A percentile compares a stretch with the other conserved stretches of the same genome.
Evolutionary conservation across 2,888 invertebrate genomes (phyloP).

Genomic region (Chrysolina americana): DNA sequence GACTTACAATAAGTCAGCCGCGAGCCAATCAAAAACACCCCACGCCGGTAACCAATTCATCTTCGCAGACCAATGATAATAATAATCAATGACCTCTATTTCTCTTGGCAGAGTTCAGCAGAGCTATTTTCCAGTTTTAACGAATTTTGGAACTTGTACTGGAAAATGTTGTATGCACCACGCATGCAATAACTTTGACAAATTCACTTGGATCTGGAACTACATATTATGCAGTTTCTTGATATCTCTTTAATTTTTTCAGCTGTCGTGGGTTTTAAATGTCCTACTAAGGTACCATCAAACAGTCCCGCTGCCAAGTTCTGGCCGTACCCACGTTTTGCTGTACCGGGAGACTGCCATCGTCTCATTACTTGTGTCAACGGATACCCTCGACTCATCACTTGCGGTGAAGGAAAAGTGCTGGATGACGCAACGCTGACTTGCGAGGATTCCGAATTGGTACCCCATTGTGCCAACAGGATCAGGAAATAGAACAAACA

Average conservation of each 20-base stretch:
- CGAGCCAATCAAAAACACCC: too few species aligned
- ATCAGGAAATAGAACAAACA: constrained; percentile 56
- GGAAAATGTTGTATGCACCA: too few species aligned
- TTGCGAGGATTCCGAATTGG: constrained; percentile 83
- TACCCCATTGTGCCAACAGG: constrained; percentile 66
- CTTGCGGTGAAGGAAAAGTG: constrained; percentile 90
- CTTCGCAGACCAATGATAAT: too few species aligned
- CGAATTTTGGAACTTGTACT: too few species aligned
- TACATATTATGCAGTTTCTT: too few species aligned
- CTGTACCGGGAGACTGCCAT: constrained; percentile 89
- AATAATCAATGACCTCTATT: too few species aligned
- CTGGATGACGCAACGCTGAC: constrained; percentile 88
- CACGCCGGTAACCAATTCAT: too few species aligned
- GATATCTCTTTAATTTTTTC: constrained; percentile 54
- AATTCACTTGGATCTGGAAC: too few species aligned
- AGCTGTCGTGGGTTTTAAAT: constrained; percentile 94
- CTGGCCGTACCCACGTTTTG: constrained; percentile 93
- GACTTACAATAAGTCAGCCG: too few species aligned
- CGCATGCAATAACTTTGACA: too few species aligned
- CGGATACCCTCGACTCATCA: constrained; percentile 88
- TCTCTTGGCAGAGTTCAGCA: too few species aligned
- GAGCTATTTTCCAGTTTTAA: too few species aligned
- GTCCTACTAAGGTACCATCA: constrained; percentile 87
- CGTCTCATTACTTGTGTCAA: constrained; percentile 93
- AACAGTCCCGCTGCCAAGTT: constrained; percentile 88